Evolutionary conservation across 2,113 vertebrate genomes (phyloP).

Genomic region (Zosterops lateralis): DNA sequence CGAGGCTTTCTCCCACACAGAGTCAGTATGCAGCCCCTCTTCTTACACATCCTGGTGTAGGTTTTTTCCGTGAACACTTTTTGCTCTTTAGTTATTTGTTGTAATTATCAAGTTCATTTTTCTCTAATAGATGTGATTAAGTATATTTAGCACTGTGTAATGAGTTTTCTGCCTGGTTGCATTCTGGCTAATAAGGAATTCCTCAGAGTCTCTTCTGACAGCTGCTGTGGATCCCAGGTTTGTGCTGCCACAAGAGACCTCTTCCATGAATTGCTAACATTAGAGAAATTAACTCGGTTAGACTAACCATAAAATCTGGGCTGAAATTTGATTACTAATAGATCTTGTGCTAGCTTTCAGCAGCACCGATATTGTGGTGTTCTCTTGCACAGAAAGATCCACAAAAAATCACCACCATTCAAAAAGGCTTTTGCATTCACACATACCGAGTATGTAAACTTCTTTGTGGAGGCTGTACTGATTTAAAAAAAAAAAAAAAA

Average conservation of each 20-base stretch:
- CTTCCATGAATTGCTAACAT: slow-evolving; percentile 75
- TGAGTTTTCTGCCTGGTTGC: slow-evolving; percentile 99
- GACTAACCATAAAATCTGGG: slow-evolving; percentile 81
- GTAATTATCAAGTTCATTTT: slow-evolving; percentile 91
- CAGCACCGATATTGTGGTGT: background rate
- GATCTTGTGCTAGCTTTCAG: slow-evolving; percentile 56
- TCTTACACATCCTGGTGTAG: slow-evolving; percentile 28
- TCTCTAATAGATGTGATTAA: slow-evolving; percentile 97
- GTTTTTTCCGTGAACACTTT: slow-evolving; percentile 69
- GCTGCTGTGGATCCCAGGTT: slow-evolving; percentile 79
- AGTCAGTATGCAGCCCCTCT: background rate
- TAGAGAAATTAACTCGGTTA: slow-evolving; percentile 82
- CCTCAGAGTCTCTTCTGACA: slow-evolving; percentile 79
- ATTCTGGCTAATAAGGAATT: slow-evolving; percentile 93
- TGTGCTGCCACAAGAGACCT: slow-evolving; percentile 69
- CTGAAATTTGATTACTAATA: slow-evolving; percentile 81
- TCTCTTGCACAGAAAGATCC: background rate
- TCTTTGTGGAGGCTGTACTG: background rate
- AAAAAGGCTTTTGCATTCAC: background rate
- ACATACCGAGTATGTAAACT: background rate
- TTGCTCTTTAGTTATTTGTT: slow-evolving; percentile 91
- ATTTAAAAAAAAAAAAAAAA: background rate
- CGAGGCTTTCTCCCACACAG: background rate
- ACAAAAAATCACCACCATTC: background rate
- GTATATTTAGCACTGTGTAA: slow-evolving; percentile 98